A percentile compares a stretch with the other conserved stretches of the same genome.
These are phyloP conservation scores for Gymnocypris eckloni DNA, from an alignment of 2,797 vertebrate genomes.

Conservation along the genomic window DNA sequence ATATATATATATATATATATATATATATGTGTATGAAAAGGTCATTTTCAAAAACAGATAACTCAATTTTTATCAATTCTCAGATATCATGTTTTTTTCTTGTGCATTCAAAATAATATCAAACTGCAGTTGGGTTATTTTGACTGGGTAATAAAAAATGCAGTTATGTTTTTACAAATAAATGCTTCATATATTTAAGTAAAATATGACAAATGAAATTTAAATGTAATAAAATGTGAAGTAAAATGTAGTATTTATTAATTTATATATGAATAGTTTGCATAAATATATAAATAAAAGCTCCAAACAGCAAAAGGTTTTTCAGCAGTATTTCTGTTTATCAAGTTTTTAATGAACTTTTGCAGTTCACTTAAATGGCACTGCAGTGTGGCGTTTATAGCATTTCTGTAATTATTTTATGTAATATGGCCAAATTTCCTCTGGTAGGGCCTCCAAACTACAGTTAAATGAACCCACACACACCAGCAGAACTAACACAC, in stretches of 20 bases:
- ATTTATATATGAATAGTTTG: not conserved
- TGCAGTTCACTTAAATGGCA: not conserved
- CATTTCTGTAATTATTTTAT: not conserved
- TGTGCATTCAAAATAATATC: too few relatives aligned
- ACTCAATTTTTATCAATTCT: too few relatives aligned
- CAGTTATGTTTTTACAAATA: too few relatives aligned
- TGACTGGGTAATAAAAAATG: too few relatives aligned
- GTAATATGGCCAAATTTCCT: not conserved
- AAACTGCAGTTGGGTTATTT: too few relatives aligned
- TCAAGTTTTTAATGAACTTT: not conserved
- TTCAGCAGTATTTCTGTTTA: not conserved
- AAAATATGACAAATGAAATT: too few relatives aligned
- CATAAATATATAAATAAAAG: not conserved
- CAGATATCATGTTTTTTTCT: too few relatives aligned
- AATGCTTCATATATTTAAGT: not conserved
- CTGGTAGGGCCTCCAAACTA: not conserved
- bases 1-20: too few relatives aligned
- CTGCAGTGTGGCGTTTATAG: not conserved
- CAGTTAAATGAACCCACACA: constrained; percentile 29
- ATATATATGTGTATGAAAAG: too few relatives aligned
- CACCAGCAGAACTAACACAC: constrained; percentile 41
- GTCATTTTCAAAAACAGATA: too few relatives aligned
- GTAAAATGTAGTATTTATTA: not conserved
- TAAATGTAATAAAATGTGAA: not conserved
- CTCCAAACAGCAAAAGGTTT: too few relatives aligned